phyloP scores from a whole-genome alignment of 2,113 vertebrate species.

The Bubo bubo region DNA sequence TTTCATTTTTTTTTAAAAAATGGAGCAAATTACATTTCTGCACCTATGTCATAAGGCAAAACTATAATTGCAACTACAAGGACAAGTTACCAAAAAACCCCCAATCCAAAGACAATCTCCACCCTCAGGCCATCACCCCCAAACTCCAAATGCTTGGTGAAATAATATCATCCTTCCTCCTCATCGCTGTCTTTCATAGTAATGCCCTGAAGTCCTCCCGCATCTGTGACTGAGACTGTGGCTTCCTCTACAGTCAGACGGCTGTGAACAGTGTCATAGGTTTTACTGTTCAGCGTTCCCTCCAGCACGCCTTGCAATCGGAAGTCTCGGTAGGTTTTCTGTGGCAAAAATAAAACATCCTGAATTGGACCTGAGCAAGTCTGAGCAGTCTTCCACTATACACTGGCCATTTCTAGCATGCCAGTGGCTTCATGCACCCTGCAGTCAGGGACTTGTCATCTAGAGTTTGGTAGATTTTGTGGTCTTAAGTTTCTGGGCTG shows the following conservation, averaged over 20 bases:
- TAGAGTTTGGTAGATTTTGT: not conserved
- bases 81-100: conserved; percentile 59
- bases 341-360: conserved; percentile 35
- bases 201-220: conserved; percentile 89
- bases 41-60: conserved; percentile 57
- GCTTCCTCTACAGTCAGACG: conserved; percentile 92
- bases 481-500: not conserved
- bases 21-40: conserved; percentile 61
- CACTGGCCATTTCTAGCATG: not conserved
- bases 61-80: conserved; percentile 58
- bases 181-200: conserved; percentile 97
- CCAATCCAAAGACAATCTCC: not conserved
- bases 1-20: not conserved
- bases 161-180: conserved; percentile 81
- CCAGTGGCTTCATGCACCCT: not conserved
- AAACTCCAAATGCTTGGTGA: not conserved
- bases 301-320: conserved; percentile 92
- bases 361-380: not conserved
- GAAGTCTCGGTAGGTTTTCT: conserved; percentile 97
- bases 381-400: not conserved
- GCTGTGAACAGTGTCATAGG: conserved; percentile 89
- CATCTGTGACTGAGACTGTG: conserved; percentile 84
- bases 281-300: conserved; percentile 88
- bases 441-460: not conserved
- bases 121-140: not conserved